Percentiles rank a stretch among this genome's conserved stretches.
Conservation (phyloP, 35 echinoderm and acorn worm species). For the Eucidaris tribuloides region DNA sequence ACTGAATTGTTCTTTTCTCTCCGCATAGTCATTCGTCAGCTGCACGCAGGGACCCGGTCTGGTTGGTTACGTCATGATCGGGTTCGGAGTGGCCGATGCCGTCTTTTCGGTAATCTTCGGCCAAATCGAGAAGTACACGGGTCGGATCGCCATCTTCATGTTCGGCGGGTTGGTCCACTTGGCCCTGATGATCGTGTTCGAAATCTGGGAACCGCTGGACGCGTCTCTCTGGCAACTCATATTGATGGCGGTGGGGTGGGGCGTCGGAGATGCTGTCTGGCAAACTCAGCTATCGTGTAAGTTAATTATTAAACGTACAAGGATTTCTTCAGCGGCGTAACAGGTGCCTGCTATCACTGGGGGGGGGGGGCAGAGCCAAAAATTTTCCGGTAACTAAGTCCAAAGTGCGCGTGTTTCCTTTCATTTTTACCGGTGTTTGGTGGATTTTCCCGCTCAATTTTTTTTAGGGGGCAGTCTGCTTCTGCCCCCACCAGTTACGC, state of each 20-base stretch:
- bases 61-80: conserved; percentile 79
- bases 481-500: too few relatives aligned
- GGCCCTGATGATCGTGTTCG: conserved; percentile 28
- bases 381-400: too few relatives aligned
- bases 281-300: conserved; percentile 84
- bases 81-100: conserved; percentile 62
- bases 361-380: too few relatives aligned
- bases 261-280: conserved; percentile 76
- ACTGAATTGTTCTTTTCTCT: background rate
- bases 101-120: conserved; percentile 51
- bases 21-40: conserved; percentile 51
- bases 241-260: conserved; percentile 55
- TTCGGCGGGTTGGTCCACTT: conserved; percentile 46
- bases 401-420: too few relatives aligned
- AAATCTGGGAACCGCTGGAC: background rate
- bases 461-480: too few relatives aligned
- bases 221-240: conserved; percentile 27
- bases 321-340: too few relatives aligned
- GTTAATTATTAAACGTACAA: too few relatives aligned
- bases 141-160: conserved; percentile 54
- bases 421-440: too few relatives aligned
- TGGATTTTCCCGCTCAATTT: too few relatives aligned
- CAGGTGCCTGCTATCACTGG: too few relatives aligned
- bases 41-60: conserved; percentile 43
- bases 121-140: conserved; percentile 59